Percentiles rank a stretch among this genome's conserved stretches.
Conservation (phyloP, 2,797 vertebrate species). For the Crenichthys baileyi region DNA sequence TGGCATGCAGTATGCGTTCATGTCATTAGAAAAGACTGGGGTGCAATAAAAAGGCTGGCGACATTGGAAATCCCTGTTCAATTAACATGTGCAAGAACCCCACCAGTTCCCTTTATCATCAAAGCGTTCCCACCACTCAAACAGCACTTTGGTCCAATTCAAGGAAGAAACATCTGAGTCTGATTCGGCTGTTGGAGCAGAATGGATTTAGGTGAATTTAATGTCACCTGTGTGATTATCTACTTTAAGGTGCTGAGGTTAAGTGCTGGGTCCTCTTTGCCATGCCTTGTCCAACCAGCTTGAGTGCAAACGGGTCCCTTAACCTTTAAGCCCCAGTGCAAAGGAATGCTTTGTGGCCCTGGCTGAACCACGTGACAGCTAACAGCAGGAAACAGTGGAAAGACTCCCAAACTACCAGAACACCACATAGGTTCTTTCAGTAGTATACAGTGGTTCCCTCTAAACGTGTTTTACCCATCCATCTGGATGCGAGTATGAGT, state of each 20-base stretch:
- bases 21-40: not conserved
- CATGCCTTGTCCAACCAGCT: slow-evolving; percentile 52
- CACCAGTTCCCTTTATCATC: slow-evolving; percentile 20
- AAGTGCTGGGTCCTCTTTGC: slow-evolving; percentile 61
- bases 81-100: slow-evolving; percentile 35
- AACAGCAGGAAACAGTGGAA: slow-evolving; percentile 78
- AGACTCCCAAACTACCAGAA: slow-evolving; percentile 82
- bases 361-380: slow-evolving; percentile 57
- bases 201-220: not conserved
- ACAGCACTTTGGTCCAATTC: slow-evolving; percentile 21
- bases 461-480: not conserved
- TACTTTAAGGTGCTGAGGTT: slow-evolving; percentile 25
- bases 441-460: slow-evolving; percentile 64
- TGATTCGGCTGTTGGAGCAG: not conserved
- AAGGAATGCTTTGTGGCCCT: slow-evolving; percentile 62
- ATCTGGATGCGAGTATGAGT: not conserved
- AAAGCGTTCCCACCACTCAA: slow-evolving; percentile 60
- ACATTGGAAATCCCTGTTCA: slow-evolving; percentile 52
- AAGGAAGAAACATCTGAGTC: not conserved
- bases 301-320: slow-evolving; percentile 48
- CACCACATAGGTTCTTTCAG: slow-evolving; percentile 70
- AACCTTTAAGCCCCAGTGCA: slow-evolving; percentile 56
- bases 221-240: not conserved
- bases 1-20: slow-evolving; percentile 20
- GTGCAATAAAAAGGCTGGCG: slow-evolving; percentile 3